Evolutionary conservation across 2,888 invertebrate genomes (phyloP).

Genomic region (Diloba caeruleocephala): DNA sequence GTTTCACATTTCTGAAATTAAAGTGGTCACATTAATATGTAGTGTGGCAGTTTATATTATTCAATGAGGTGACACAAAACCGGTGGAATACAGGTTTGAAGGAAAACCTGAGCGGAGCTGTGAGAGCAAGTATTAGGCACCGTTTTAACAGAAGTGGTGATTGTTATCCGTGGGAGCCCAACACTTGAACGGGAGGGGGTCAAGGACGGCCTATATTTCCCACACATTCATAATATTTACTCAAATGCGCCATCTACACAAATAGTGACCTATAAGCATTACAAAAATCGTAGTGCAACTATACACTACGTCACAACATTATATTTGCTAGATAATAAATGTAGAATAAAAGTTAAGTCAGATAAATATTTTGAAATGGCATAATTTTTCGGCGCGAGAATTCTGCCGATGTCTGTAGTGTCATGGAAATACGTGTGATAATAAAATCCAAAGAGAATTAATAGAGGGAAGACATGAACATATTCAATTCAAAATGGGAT

Average conservation of each 20-base stretch:
- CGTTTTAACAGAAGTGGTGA: constrained; percentile 61
- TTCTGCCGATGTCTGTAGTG: no score
- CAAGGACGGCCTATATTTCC: constrained; percentile 73
- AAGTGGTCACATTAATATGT: constrained; percentile 36
- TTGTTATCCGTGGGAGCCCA: constrained; percentile 76
- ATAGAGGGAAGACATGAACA: no score
- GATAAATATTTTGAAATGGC: no score
- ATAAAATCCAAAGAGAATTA: no score
- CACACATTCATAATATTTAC: constrained; percentile 62
- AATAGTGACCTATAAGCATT: constrained; percentile 5
- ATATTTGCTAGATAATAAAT: no score
- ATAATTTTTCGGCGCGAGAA: no score
- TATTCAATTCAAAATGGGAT: no score
- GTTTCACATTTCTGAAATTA: constrained; percentile 44
- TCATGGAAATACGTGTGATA: no score
- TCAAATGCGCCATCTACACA: constrained; percentile 34
- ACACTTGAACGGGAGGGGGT: constrained; percentile 63
- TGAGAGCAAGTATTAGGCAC: constrained; percentile 35
- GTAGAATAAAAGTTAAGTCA: no score
- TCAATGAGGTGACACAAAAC: constrained; percentile 43
- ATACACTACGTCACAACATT: no score
- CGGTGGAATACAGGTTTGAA: constrained; percentile 57
- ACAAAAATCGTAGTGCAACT: not conserved
- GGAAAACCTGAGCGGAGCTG: constrained; percentile 48
- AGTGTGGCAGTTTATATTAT: constrained; percentile 24